Percentiles rank a stretch among this genome's conserved stretches.
These are phyloP conservation scores for Congeria kusceri DNA, from an alignment of 2,888 invertebrate species.

Conservation along the genomic window DNA sequence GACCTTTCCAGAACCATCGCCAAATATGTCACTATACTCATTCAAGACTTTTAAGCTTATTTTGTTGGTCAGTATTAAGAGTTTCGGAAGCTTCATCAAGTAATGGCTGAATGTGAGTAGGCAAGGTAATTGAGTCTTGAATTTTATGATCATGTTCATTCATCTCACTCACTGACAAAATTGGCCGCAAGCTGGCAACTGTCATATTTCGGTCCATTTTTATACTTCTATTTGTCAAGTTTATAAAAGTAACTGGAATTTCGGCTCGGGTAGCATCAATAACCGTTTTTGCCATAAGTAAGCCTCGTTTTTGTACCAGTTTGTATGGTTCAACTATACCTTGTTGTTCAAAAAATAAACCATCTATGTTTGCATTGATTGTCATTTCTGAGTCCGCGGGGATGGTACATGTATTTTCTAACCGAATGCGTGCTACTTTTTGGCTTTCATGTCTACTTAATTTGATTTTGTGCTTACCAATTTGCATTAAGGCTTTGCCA, in stretches of 20 bases:
- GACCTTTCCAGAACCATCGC: constrained; percentile 15
- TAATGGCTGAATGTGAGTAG: constrained; percentile 34
- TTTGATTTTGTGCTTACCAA: constrained; percentile 32
- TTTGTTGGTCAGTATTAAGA: constrained; percentile 12
- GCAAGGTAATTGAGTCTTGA: background rate
- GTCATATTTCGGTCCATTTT: constrained; percentile 26
- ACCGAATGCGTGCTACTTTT: constrained; percentile 14
- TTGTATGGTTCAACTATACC: constrained; percentile 39
- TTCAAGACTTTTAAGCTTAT: constrained; percentile 8
- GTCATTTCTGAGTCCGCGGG: constrained; percentile 23
- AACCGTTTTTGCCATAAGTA: constrained; percentile 23
- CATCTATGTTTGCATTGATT: constrained; percentile 1
- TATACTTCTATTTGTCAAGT: constrained; percentile 19
- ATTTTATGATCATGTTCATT: background rate
- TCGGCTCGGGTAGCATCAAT: background rate
- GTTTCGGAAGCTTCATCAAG: constrained; percentile 21
- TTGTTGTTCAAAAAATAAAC: background rate
- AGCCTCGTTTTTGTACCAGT: constrained; percentile 23
- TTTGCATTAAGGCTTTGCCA: constrained; percentile 27
- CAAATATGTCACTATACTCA: constrained; percentile 29
- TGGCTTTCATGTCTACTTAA: constrained; percentile 7
- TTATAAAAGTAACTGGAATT: constrained; percentile 12
- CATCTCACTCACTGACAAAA: no score
- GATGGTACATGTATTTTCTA: constrained; percentile 8
- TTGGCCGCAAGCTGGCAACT: background rate